Evolutionary conservation across 2,797 vertebrate species (phyloP).

Genomic region (Ibycter americanus): DNA sequence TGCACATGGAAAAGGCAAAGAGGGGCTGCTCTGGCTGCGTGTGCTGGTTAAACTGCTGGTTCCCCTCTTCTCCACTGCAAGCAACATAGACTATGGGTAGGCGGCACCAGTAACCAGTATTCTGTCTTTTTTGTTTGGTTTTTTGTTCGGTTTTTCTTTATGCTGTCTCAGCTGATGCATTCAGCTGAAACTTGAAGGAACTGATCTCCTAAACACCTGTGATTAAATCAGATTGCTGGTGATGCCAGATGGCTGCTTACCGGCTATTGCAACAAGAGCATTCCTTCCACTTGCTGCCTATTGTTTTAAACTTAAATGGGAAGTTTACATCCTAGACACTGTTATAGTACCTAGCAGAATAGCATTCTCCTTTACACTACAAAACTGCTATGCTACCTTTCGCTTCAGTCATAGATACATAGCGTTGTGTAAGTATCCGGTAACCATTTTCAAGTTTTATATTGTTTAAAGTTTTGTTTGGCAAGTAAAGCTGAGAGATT

Average conservation of each 20-base stretch:
- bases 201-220: neutral
- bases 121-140: no score
- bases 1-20: neutral
- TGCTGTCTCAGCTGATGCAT: neutral
- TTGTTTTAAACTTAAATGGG: neutral
- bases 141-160: neutral
- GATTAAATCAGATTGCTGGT: neutral
- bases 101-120: neutral
- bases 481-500: neutral
- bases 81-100: fast-evolving
- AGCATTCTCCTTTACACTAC: neutral
- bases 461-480: neutral
- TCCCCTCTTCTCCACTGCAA: neutral
- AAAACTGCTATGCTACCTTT: neutral
- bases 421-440: fast-evolving
- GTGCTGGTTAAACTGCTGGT: neutral
- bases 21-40: neutral
- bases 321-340: neutral
- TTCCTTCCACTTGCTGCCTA: neutral
- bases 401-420: neutral
- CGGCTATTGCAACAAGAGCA: neutral
- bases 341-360: neutral
- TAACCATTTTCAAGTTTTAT: neutral
- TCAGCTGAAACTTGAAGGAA: neutral
- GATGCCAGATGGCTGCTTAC: neutral